Base-by-base conservation (phyloP, 2,888 invertebrate genomes). In the Tenthredo distinguenda region DNA sequence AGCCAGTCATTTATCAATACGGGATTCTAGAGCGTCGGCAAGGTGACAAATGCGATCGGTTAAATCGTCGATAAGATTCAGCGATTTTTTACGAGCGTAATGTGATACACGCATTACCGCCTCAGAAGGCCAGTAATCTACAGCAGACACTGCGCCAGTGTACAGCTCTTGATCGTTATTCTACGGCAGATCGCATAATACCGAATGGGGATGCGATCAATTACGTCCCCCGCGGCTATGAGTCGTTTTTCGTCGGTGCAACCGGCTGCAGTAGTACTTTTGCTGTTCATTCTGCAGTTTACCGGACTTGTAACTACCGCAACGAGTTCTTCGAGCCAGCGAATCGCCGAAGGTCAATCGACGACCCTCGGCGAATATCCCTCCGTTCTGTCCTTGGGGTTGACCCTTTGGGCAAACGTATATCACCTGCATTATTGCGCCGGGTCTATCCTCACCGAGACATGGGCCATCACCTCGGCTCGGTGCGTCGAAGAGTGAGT, bases 371-470 rank as follows among this genome's bases (percentile, higher is more conserved):
- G 77, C 9, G 77, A 85, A 74, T 79, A 47, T 50, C 77, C 85
- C 6, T 62, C 34, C 0, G 21, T 34, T 65, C 15, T 85, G 21
- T 85, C 85, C 65, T 37, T 85, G 77, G 85, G 85, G 12, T 65
- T 85, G 65, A 77, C 85, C 77, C 65, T 74, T 15, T 85, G 85
- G 85, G 50, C 62, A 0, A 65, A 47, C 37, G 15, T 85, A n/a
- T 21, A 77, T 31, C 85, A 85, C 43, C 12, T 85, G 7, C 85
- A 85, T n/a, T 50, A 62, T 26, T 85, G 85, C 68, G 65, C 77
- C 0, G 85, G 85, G 43, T 68, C 34, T 37, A 47, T 83, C 34
- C 31, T 83, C 47, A 83, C 83, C 21, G 68, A 83, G 26, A 83
- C 26, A 15, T 83, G 83, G 83, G 47, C 26, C 10, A 47, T 83